A percentile compares a stretch with the other conserved stretches of the same genome.
phyloP scores from a whole-genome alignment of 2,888 invertebrate species.

The Andrena flavipes region DNA sequence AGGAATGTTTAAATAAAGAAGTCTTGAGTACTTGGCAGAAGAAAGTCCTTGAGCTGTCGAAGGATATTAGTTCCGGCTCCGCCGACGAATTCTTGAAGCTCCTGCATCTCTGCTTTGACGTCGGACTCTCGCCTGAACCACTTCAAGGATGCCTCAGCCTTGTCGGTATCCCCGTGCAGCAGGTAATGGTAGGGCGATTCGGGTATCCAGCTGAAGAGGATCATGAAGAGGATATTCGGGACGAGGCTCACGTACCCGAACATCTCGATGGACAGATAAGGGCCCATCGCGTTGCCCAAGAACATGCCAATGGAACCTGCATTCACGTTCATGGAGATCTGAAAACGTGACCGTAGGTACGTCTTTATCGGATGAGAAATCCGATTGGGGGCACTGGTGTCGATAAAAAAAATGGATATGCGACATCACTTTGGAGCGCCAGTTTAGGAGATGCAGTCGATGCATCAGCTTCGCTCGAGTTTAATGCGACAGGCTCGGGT shows the following conservation, averaged over 20 bases:
- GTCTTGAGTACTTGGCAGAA: slow-evolving; percentile 67
- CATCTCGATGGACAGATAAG: slow-evolving; percentile 79
- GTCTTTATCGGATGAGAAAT: slow-evolving; percentile 35
- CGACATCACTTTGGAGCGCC: neutral
- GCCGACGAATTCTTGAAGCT: slow-evolving; percentile 78
- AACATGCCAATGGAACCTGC: slow-evolving; percentile 78
- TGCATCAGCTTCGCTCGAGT: neutral
- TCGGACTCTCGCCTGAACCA: slow-evolving; percentile 79
- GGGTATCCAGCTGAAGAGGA: slow-evolving; percentile 79
- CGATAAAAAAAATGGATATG: neutral
- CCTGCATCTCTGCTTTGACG: slow-evolving; percentile 77
- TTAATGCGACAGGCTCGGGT: neutral
- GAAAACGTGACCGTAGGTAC: slow-evolving; percentile 50
- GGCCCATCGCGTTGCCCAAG: slow-evolving; percentile 81
- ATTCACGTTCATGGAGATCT: slow-evolving; percentile 81
- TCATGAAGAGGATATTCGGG: slow-evolving; percentile 76
- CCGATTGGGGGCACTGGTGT: slow-evolving; percentile 10
- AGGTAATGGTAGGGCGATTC: slow-evolving; percentile 83
- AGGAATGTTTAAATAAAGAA: slow-evolving; percentile 20
- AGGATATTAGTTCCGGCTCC: slow-evolving; percentile 72
- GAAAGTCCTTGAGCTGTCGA: slow-evolving; percentile 73
- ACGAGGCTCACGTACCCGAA: slow-evolving; percentile 78
- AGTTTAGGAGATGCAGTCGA: neutral
- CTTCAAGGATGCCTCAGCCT: slow-evolving; percentile 80
- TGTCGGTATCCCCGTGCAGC: slow-evolving; percentile 71